These are phyloP conservation scores for Odocoileus virginianus DNA, from an alignment of 2,113 vertebrate genomes.

Conservation along the genomic window DNA sequence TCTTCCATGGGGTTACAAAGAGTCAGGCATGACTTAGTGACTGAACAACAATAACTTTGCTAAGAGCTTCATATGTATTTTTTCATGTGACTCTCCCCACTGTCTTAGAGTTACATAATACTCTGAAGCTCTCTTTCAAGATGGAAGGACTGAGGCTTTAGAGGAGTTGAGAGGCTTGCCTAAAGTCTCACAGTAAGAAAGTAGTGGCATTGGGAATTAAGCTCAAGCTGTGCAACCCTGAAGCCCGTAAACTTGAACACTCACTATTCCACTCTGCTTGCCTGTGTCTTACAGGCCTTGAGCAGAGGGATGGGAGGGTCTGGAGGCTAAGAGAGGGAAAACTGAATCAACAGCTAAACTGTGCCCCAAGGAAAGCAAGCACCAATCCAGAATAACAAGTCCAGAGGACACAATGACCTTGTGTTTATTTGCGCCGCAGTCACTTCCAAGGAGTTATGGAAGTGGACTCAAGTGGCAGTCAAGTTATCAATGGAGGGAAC, in stretches of 20 bases:
- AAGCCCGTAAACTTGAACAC: not conserved
- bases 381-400: not conserved
- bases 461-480: not conserved
- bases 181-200: not conserved
- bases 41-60: not conserved
- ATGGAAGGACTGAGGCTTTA: not conserved
- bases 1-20: not conserved
- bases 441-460: not conserved
- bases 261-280: not conserved
- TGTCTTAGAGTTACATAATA: not conserved
- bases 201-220: not conserved
- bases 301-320: not conserved
- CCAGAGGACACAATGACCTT: not conserved
- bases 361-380: not conserved
- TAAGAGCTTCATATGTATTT: not conserved
- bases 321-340: not conserved
- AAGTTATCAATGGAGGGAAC: not conserved
- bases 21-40: not conserved
- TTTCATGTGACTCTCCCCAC: not conserved
- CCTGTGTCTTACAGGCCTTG: not conserved
- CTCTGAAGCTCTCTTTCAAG: not conserved
- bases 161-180: not conserved
- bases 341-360: not conserved
- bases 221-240: not conserved
- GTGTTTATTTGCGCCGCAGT: not conserved